These are phyloP conservation scores for Zosterops pallidus DNA, from an alignment of 2,113 vertebrate species.

Conservation along the genomic window DNA sequence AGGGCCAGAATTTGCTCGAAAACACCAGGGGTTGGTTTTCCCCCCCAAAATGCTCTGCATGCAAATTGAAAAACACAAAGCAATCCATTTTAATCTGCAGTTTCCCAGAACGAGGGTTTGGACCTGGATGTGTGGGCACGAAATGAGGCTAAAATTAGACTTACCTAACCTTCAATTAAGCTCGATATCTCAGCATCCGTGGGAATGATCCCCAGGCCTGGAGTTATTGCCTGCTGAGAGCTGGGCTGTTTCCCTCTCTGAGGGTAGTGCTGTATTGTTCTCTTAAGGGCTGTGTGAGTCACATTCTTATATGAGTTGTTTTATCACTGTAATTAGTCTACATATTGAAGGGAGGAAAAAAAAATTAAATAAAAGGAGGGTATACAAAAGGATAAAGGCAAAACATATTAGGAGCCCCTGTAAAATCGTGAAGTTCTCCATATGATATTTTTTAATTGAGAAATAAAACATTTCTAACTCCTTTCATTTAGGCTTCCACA, in stretches of 20 bases:
- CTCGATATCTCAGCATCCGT: background rate
- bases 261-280: slow-evolving; percentile 19
- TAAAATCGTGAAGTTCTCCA: background rate
- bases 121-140: background rate
- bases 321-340: slow-evolving; percentile 27
- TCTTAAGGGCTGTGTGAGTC: slow-evolving; percentile 12
- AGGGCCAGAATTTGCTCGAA: background rate
- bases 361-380: background rate
- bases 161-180: slow-evolving; percentile 44
- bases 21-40: background rate
- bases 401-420: background rate
- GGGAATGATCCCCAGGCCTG: slow-evolving; percentile 34
- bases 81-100: background rate
- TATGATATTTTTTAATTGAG: background rate
- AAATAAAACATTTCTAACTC: background rate
- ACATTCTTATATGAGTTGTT: background rate
- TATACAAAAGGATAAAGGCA: slow-evolving; percentile 2
- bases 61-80: background rate
- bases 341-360: background rate
- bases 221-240: slow-evolving; percentile 13
- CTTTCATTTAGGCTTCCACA: background rate
- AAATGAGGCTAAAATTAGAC: slow-evolving; percentile 36
- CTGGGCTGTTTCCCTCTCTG: slow-evolving; percentile 14
- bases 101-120: slow-evolving; percentile 14
- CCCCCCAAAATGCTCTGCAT: background rate